Evolutionary conservation across 2,888 invertebrate species (phyloP), one percentile per base, ranked within the genome.

Genomic region (Ctena decussata): DNA sequence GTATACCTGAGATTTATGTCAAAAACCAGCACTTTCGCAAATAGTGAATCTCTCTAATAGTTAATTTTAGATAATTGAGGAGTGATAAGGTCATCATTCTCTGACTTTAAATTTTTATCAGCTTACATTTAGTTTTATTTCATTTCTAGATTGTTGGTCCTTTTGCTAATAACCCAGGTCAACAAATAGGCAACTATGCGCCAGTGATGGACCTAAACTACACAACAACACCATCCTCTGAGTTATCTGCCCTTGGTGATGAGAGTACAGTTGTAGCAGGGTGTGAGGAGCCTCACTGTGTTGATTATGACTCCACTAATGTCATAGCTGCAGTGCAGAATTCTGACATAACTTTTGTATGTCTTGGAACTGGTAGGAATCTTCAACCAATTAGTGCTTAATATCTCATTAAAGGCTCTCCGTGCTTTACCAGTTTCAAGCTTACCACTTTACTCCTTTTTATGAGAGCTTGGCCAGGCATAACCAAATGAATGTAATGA

Each of bases 61-160:
- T n/a, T n/a, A n/a, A n/a, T n/a, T n/a, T n/a, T n/a, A n/a, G n/a
- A n/a, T n/a, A n/a, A n/a, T n/a, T n/a, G n/a, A n/a, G n/a, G n/a
- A n/a, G n/a, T n/a, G n/a, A n/a, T n/a, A n/a, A n/a, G n/a, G n/a
- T n/a, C n/a, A n/a, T n/a, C n/a, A n/a, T n/a, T n/a, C n/a, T n/a
- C n/a, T n/a, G n/a, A n/a, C n/a, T n/a, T n/a, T n/a, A n/a, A n/a
- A n/a, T n/a, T n/a, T n/a, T n/a, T n/a, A n/a, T n/a, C n/a, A n/a
- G n/a, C n/a, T n/a, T n/a, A n/a, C n/a, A n/a, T n/a, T n/a, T n/a
- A n/a, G n/a, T n/a, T n/a, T n/a, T n/a, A n/a, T 41, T 15, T 41
- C 8, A 8, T 74, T 77, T 91, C 2, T 80, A 95, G 95, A 86
- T 95, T 21, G 83, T 95, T 53, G 95, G 95, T 18, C 95, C 95